Evolutionary conservation across 2,888 invertebrate genomes (phyloP).

Genomic region (Halictus ligatus): DNA sequence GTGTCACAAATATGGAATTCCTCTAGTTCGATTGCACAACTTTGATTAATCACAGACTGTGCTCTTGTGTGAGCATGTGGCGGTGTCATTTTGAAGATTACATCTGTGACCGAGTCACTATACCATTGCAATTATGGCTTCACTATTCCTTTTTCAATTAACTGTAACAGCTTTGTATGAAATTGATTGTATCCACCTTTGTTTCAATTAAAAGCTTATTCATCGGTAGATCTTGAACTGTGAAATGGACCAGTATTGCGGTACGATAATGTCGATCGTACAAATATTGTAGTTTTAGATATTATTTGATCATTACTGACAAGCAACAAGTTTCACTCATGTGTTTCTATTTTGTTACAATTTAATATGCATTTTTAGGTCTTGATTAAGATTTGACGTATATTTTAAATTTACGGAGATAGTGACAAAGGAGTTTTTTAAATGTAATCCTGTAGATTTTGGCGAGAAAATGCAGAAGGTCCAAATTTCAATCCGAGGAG

Average conservation of each 20-base stretch:
- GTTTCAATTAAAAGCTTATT: background rate
- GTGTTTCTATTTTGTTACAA: background rate
- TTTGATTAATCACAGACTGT: background rate
- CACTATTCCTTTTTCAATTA: background rate
- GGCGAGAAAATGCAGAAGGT: too few relatives aligned
- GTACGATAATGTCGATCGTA: background rate
- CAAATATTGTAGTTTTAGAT: background rate
- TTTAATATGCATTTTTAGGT: background rate
- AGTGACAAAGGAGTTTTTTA: too few relatives aligned
- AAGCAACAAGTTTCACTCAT: background rate
- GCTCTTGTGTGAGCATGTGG: background rate
- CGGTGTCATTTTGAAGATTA: background rate
- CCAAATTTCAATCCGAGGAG: too few relatives aligned
- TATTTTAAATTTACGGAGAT: too few relatives aligned
- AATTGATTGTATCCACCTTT: background rate
- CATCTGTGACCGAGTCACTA: background rate
- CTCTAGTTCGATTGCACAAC: background rate
- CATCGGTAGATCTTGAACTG: background rate
- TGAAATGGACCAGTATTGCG: background rate
- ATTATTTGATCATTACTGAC: background rate
- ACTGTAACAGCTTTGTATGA: background rate
- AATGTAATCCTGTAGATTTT: too few relatives aligned
- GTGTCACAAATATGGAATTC: background rate
- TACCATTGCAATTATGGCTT: background rate
- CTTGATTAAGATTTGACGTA: background rate